phyloP scores from a whole-genome alignment of 2,888 invertebrate species.

The Nymphalis c-album region DNA sequence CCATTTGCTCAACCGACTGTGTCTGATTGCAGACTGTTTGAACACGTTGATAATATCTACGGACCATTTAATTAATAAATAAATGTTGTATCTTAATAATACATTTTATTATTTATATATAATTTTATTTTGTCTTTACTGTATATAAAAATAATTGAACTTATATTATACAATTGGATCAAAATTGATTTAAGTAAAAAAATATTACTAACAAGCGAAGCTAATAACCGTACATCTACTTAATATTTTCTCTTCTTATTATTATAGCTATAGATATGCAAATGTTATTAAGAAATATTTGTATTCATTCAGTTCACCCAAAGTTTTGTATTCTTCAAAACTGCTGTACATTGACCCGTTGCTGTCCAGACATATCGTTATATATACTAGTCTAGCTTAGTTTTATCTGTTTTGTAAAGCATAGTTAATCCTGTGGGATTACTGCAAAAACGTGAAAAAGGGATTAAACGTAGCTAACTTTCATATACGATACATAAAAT shows the following conservation, averaged over 20 bases:
- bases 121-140: too few relatives aligned
- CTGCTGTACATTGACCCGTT: conserved; percentile 20
- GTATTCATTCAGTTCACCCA: conserved; percentile 2
- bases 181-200: too few relatives aligned
- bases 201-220: too few relatives aligned
- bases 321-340: conserved; percentile 11
- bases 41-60: conserved; percentile 11
- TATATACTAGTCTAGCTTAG: not conserved
- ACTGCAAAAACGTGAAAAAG: not conserved
- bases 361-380: conserved; percentile 15
- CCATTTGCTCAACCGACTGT: conserved; percentile 30
- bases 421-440: not conserved
- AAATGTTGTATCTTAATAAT: not conserved
- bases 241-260: too few relatives aligned
- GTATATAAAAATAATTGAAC: too few relatives aligned
- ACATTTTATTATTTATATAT: not conserved
- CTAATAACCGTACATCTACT: too few relatives aligned
- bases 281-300: conserved; percentile 7
- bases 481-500: too few relatives aligned
- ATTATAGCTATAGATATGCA: not conserved
- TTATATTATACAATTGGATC: too few relatives aligned
- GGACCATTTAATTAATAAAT: not conserved
- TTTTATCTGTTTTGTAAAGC: conserved; percentile 6
- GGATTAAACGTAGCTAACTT: not conserved
- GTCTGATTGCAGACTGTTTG: conserved; percentile 15